phyloP scores from a whole-genome alignment of 2,797 vertebrate genomes.

The Pangasius sanitwongsei region DNA sequence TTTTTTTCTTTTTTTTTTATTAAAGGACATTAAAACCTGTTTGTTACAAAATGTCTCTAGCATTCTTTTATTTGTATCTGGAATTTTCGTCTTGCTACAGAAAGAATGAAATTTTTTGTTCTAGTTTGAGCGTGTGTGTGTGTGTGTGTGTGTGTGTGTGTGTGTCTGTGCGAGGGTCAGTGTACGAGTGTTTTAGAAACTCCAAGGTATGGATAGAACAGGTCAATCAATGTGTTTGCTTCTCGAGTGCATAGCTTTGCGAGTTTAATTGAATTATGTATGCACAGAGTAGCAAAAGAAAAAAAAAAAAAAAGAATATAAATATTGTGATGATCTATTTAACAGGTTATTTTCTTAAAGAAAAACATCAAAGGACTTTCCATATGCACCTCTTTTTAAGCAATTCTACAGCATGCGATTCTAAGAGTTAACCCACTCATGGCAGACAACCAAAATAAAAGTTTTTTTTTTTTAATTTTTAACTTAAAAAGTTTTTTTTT shows the following conservation, averaged over 20 bases:
- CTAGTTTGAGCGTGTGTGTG: conserved; percentile 66
- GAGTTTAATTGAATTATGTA: conserved; percentile 81
- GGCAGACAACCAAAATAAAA: conserved; percentile 90
- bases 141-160: background rate
- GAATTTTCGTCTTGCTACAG: conserved; percentile 84
- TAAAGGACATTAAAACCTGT: conserved; percentile 83
- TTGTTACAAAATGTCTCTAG: conserved; percentile 80
- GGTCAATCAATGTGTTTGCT: conserved; percentile 63
- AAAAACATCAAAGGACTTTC: conserved; percentile 96
- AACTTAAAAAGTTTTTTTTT: conserved; percentile 92
- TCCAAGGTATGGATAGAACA: conserved; percentile 66
- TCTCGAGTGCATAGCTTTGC: conserved; percentile 69
- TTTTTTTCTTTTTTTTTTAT: conserved; percentile 69
- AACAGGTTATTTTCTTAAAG: conserved; percentile 95
- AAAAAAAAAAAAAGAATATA: conserved; percentile 70
- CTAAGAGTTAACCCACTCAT: conserved; percentile 99
- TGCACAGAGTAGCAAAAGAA: conserved; percentile 87
- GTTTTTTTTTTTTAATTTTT: conserved; percentile 80
- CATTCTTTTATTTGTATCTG: conserved; percentile 78
- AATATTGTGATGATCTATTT: conserved; percentile 87
- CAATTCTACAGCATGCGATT: conserved; percentile 99
- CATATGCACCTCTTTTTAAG: conserved; percentile 94
- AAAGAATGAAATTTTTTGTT: conserved; percentile 83
- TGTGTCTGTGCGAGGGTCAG: conserved; percentile 18
- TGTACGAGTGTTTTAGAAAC: conserved; percentile 56